Evolutionary conservation across 1,140 invertebrate species (phyloP).

Genomic region (Heliconius himera): DNA sequence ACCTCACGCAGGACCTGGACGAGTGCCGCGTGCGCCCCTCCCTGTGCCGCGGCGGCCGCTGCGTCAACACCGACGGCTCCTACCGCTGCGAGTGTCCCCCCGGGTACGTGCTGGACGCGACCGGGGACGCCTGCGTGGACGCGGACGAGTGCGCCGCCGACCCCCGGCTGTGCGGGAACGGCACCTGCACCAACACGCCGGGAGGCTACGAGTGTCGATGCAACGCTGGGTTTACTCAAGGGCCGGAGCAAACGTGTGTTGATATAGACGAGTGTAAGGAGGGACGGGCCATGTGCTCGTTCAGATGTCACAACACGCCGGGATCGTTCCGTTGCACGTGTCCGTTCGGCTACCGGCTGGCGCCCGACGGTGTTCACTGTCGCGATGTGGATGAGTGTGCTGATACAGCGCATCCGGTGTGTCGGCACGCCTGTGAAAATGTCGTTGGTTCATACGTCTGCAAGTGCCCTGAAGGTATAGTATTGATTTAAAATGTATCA

Average conservation of each 20-base stretch:
- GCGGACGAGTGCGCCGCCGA: slow-evolving; percentile 93
- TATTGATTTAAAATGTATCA: too few species aligned
- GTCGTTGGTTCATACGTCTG: slow-evolving; percentile 94
- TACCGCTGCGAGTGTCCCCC: slow-evolving; percentile 92
- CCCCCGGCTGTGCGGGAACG: slow-evolving; percentile 85
- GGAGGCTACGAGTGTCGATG: slow-evolving; percentile 94
- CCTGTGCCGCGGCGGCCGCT: slow-evolving; percentile 87
- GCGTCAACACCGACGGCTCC: slow-evolving; percentile 92
- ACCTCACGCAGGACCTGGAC: slow-evolving; percentile 81
- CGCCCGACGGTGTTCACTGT: slow-evolving; percentile 82
- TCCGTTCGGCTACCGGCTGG: slow-evolving; percentile 88
- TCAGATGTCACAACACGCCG: slow-evolving; percentile 89
- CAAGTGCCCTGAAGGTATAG: slow-evolving; percentile 89
- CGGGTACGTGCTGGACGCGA: slow-evolving; percentile 89
- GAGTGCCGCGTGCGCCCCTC: slow-evolving; percentile 87
- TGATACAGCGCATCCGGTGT: slow-evolving; percentile 85
- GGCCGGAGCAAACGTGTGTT: slow-evolving; percentile 84
- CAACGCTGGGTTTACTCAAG: slow-evolving; percentile 89
- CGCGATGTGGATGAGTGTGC: slow-evolving; percentile 92
- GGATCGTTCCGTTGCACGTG: slow-evolving; percentile 93
- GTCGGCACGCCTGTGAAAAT: slow-evolving; percentile 93
- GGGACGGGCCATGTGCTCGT: slow-evolving; percentile 86
- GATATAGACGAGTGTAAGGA: slow-evolving; percentile 93
- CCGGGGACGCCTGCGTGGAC: slow-evolving; percentile 93
- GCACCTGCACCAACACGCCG: slow-evolving; percentile 91